Evolutionary conservation across 2,113 vertebrate genomes (phyloP).

Genomic region (Genyomyrus donnyi): DNA sequence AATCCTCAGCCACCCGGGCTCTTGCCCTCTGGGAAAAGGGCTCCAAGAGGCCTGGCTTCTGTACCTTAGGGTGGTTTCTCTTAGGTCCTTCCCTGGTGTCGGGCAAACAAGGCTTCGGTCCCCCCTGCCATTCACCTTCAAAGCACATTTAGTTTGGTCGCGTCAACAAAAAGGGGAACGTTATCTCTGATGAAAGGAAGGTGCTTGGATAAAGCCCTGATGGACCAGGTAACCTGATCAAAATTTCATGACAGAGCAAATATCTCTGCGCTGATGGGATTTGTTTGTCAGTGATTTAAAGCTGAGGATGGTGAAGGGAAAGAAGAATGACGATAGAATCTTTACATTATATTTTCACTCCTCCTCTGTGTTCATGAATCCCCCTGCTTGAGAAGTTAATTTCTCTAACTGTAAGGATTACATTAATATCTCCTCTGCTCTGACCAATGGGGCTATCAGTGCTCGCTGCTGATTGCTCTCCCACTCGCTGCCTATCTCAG

Average conservation of each 20-base stretch:
- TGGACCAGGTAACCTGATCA: neutral
- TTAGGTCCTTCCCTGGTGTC: neutral
- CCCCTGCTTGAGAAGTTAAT: neutral
- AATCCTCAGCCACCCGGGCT: neutral
- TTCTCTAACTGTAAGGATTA: neutral
- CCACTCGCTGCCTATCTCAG: neutral
- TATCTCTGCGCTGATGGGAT: neutral
- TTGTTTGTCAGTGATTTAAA: neutral
- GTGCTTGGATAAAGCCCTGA: neutral
- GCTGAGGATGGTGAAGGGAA: neutral
- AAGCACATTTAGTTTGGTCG: neutral
- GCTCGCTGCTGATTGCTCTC: neutral
- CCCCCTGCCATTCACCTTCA: neutral
- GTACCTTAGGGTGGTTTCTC: neutral
- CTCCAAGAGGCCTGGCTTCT: neutral
- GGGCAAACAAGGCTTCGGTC: neutral
- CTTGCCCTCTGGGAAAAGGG: neutral
- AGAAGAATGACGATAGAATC: neutral
- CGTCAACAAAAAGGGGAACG: neutral
- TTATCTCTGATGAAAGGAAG: slow-evolving; percentile 15
- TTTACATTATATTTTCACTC: neutral
- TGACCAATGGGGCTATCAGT: neutral
- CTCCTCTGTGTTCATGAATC: neutral
- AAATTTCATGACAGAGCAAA: slow-evolving; percentile 2
- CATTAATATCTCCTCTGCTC: neutral